Conservation (phyloP, 2,888 invertebrate species). For the Crocallis elinguaria region DNA sequence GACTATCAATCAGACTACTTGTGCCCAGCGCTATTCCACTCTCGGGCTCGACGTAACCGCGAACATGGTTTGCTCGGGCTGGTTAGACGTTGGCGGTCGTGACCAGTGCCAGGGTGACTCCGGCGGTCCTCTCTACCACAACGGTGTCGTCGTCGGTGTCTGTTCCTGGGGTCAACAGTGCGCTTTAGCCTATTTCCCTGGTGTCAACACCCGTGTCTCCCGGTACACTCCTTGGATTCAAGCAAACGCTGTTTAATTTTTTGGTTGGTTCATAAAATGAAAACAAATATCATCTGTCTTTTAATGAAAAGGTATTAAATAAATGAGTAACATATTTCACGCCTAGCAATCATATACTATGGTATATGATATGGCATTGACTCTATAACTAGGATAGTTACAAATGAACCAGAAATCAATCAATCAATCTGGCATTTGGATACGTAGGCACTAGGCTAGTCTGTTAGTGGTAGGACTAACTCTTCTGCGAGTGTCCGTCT, state of each 20-base stretch:
- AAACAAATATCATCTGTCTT: too few species aligned
- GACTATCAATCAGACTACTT: constrained; percentile 46
- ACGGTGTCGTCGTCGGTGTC: constrained; percentile 46
- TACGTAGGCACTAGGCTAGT: too few species aligned
- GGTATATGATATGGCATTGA: too few species aligned
- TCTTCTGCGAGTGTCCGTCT: too few species aligned
- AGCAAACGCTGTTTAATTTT: constrained; percentile 5
- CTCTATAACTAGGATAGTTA: too few species aligned
- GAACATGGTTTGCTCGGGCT: constrained; percentile 52
- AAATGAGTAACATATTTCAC: too few species aligned
- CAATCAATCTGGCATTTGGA: too few species aligned
- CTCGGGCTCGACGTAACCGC: constrained; percentile 32
- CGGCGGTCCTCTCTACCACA: constrained; percentile 51
- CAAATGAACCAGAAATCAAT: too few species aligned
- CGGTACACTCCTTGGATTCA: constrained; percentile 49
- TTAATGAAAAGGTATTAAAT: too few species aligned
- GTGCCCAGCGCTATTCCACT: constrained; percentile 35
- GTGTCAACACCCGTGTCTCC: constrained; percentile 46
- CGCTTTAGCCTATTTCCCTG: constrained; percentile 42
- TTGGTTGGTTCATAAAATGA: too few species aligned
- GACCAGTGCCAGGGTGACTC: constrained; percentile 54
- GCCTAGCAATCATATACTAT: too few species aligned
- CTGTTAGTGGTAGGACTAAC: too few species aligned
- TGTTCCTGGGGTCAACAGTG: constrained; percentile 47
- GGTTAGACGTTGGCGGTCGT: constrained; percentile 47